A percentile compares a stretch with the other conserved stretches of the same genome.
These are phyloP conservation scores for Caenorhabditis tropicalis DNA, from an alignment of 1,140 invertebrate genomes.

Conservation along the genomic window DNA sequence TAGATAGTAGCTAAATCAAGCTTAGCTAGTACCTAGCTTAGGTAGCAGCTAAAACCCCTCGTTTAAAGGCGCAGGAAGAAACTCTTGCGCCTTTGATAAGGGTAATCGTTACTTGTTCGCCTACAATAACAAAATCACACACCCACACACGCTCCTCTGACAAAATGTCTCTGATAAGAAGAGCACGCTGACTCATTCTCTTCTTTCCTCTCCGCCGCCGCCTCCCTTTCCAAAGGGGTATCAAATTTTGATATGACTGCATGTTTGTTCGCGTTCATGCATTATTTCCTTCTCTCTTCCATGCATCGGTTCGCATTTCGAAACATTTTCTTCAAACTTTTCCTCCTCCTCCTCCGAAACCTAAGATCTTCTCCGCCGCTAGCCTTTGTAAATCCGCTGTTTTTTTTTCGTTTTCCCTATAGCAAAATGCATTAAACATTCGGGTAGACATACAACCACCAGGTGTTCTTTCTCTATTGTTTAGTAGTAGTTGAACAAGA, in stretches of 20 bases:
- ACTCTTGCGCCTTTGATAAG: too few species aligned
- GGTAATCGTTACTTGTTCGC: too few species aligned
- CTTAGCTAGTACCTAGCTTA: too few species aligned
- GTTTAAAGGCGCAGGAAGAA: too few species aligned
- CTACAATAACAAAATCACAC: too few species aligned
- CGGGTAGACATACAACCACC: neutral
- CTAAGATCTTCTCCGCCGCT: too few species aligned
- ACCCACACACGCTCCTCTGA: too few species aligned
- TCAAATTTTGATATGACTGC: neutral
- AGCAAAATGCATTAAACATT: neutral
- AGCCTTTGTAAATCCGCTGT: too few species aligned
- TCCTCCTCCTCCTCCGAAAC: neutral
- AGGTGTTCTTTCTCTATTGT: neutral
- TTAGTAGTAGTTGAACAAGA: too few species aligned
- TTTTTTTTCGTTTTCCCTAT: neutral
- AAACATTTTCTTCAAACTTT: neutral
- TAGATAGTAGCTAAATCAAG: too few species aligned
- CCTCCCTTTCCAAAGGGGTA: neutral
- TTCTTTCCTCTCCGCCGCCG: neutral
- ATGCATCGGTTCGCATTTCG: neutral
- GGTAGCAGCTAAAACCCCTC: too few species aligned
- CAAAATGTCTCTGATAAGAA: too few species aligned
- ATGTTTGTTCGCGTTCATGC: constrained; percentile 17
- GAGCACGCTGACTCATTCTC: neutral
- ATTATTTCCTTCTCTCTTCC: neutral